Conservation (phyloP, 2,888 invertebrate genomes). For the Sphinx pinastri region DNA sequence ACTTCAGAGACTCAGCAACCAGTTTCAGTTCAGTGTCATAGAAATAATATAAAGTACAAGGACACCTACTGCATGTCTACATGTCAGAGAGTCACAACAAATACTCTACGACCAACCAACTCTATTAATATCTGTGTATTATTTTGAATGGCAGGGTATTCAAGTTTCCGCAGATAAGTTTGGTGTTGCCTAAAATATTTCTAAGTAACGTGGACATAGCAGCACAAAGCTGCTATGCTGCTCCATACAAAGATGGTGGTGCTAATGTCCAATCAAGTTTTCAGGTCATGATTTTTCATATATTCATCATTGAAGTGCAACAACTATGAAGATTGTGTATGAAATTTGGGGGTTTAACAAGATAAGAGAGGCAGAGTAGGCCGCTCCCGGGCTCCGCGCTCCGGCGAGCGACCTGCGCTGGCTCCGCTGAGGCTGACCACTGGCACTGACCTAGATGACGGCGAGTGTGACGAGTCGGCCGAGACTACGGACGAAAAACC, state of each 20-base stretch:
- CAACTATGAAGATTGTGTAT: constrained; percentile 45
- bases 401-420: constrained; percentile 73
- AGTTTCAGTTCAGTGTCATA: constrained; percentile 14
- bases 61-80: constrained; percentile 22
- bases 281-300: constrained; percentile 74
- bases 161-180: constrained; percentile 19
- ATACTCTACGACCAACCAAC: constrained; percentile 9
- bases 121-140: constrained; percentile 32
- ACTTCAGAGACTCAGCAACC: constrained; percentile 2
- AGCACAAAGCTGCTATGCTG: constrained; percentile 54
- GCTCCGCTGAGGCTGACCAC: constrained; percentile 64
- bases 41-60: constrained; percentile 12
- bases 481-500: constrained; percentile 59
- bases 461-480: constrained; percentile 54
- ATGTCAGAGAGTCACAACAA: constrained; percentile 14
- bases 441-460: constrained; percentile 78
- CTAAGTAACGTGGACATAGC: constrained; percentile 56
- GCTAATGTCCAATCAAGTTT: constrained; percentile 83
- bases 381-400: constrained; percentile 52
- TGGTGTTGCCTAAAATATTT: constrained; percentile 41
- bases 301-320: constrained; percentile 57
- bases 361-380: constrained; percentile 65
- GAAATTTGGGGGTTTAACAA: constrained; percentile 22
- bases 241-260: constrained; percentile 69
- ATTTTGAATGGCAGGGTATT: constrained; percentile 40